Evolutionary conservation across 1,140 invertebrate species (phyloP).

Genomic region (Bicyclus anynana): DNA sequence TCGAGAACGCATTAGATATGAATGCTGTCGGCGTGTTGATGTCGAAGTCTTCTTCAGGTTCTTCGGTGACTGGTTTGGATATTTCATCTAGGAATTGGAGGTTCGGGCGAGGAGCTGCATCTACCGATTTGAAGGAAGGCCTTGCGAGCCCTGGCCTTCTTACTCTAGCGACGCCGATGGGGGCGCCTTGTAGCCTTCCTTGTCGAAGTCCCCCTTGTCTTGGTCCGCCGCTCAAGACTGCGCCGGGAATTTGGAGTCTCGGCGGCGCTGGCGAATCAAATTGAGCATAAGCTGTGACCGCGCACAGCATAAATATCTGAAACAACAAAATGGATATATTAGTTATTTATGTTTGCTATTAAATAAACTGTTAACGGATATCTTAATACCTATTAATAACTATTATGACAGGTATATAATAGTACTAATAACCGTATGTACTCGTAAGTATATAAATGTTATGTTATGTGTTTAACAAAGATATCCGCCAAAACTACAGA

Average conservation of each 20-base stretch:
- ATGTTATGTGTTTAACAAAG: no score
- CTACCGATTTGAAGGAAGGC: constrained; percentile 76
- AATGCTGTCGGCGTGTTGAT: constrained; percentile 68
- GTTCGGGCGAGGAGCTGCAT: constrained; percentile 68
- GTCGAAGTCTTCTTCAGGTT: constrained; percentile 76
- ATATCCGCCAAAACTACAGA: no score
- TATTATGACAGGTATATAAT: no score
- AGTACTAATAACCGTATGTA: no score
- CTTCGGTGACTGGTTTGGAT: constrained; percentile 78
- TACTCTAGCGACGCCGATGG: constrained; percentile 58
- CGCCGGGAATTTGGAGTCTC: constrained; percentile 80
- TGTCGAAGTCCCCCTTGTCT: constrained; percentile 64
- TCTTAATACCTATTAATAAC: no score
- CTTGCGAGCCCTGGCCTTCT: constrained; percentile 73
- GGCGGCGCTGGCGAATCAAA: constrained; percentile 73
- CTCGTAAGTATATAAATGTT: no score
- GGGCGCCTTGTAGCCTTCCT: constrained; percentile 52
- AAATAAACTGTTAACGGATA: no score
- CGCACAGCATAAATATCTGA: constrained; percentile 71
- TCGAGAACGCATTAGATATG: constrained; percentile 54
- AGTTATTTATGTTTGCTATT: no score
- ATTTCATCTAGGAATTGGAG: constrained; percentile 76
- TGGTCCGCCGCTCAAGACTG: constrained; percentile 69
- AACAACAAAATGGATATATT: constrained; percentile 30
- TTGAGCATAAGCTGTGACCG: constrained; percentile 71